Conservation (phyloP, 2,888 invertebrate species). For the Mactromeris polynyma region DNA sequence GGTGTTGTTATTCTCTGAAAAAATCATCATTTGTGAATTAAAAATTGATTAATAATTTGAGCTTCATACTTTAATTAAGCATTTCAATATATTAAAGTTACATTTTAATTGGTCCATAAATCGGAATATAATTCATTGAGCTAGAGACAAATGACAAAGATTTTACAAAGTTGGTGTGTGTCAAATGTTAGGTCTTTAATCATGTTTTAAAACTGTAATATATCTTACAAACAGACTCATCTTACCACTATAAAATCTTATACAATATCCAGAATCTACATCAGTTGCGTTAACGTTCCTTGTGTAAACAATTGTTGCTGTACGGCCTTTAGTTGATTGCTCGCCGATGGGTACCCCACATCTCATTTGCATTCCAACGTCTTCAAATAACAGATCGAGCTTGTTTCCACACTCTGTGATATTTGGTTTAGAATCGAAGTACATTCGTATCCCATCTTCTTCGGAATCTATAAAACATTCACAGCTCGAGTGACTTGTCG, state of each 20-base stretch:
- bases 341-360: constrained; percentile 42
- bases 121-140: too few relatives aligned
- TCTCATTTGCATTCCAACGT: constrained; percentile 41
- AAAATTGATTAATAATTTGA: too few relatives aligned
- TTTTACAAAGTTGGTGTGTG: too few relatives aligned
- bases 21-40: too few relatives aligned
- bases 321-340: constrained; percentile 29
- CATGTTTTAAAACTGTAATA: too few relatives aligned
- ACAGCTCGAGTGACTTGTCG: constrained; percentile 25
- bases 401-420: constrained; percentile 41
- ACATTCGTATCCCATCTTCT: constrained; percentile 25
- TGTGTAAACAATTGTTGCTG: constrained; percentile 28
- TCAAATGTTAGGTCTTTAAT: too few relatives aligned
- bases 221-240: too few relatives aligned
- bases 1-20: background rate
- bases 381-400: constrained; percentile 47
- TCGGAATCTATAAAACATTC: constrained; percentile 33
- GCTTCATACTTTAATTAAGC: too few relatives aligned
- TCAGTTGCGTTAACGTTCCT: background rate
- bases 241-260: constrained; percentile 53
- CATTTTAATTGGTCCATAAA: too few relatives aligned
- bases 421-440: constrained; percentile 29
- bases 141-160: too few relatives aligned
- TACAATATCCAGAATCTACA: constrained; percentile 47
- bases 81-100: too few relatives aligned